Evolutionary conservation across 2,113 vertebrate species (phyloP), one percentile per base, ranked within the genome.

Genomic region (Cephalopholis sonnerati): DNA sequence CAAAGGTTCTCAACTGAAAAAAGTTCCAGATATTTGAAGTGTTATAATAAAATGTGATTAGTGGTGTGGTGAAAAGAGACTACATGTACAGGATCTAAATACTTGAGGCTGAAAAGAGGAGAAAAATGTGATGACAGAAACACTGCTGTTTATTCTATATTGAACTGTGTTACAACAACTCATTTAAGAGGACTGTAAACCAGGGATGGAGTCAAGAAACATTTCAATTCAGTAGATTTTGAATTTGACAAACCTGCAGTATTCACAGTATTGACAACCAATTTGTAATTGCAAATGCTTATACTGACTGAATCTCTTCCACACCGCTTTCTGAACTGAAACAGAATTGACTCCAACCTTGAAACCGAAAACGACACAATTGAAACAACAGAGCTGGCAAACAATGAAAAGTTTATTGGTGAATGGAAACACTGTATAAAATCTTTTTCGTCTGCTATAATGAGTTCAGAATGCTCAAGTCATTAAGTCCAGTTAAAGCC

Each of bases 381-480:
- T 72, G 64, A 81, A 75, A 79, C 81, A 81, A 84, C 69, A 73
- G 68, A 80, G 66, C 73, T 80, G 64, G 77, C 3, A 65, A 80
- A 85, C 75, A 65, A 62, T 64, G 74, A 77, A 29, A 32, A 10
- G 39, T 87, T 80, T 50, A 61, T 46, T 51, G 59, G 59, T 86
- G 61, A 84, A 87, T 63, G 76, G 75, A 91, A 91, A 91, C 77
- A 81, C 55, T 91, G 91, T 90, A 89, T 87, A 88, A 87, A 89
- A 81, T 57, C 3, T 75, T 70, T 76, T 76, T 80, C 82, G 69
- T 91, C 84, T 92, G 90, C 81, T 88, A 46, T 83, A 85, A 77
- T 68, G 80, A 90, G 87, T 88, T 83, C 53, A 87, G 91, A 91
- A 93, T 84, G 89, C 90, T 90, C 88, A 85, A 93, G 89, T 88